Evolutionary conservation across 2,113 vertebrate genomes (phyloP), one percentile per base, ranked within the genome.

Genomic region (Bubalus kerabau): DNA sequence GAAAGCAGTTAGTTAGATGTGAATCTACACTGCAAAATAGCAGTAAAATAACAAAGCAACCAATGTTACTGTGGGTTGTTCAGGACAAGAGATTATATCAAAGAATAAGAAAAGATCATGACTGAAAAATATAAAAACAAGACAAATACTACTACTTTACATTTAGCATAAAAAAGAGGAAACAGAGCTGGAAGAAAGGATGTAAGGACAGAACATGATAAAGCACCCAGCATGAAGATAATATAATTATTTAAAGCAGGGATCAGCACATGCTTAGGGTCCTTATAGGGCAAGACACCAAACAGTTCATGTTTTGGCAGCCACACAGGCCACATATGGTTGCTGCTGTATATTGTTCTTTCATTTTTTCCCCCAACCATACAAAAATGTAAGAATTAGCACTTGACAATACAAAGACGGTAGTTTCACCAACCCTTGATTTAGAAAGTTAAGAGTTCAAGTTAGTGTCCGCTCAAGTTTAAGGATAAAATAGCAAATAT

Each of bases 1-100:
- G 85, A 87, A 92, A 36, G n/a, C n/a, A 87, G 62, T 87, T 84
- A 94, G 93, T 95, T 54, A 97, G 74, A 88, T 80, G 15, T 90
- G n/a, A 92, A 84, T 94, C 46, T 82, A 14, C 8, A 80, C 52
- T 94, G 17, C 23, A 97, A 94, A 28, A 74, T 3, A 40, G 7
- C 12, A 94, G 76, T 88, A 94, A 96, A 67, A 71, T 50, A 81
- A 94, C 9, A 64, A 71, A 92, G 86, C 54, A 89, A 88, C 50
- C 15, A 93, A 50, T 54, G 26, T 48, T 64, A 84, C 17, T 80
- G 50, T 96, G 28, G 30, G 3, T 52, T 94, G 62, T 80, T 95
- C 64, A 88, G 30, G n/a, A 88, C 19, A 91, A 87, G 48, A 84
- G 81, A 93, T 64, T 54, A 9, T 67, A 59, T 46, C 43, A 90